Base-by-base conservation (phyloP, 2,888 invertebrate genomes). In the Listrodromus nycthemerus region DNA sequence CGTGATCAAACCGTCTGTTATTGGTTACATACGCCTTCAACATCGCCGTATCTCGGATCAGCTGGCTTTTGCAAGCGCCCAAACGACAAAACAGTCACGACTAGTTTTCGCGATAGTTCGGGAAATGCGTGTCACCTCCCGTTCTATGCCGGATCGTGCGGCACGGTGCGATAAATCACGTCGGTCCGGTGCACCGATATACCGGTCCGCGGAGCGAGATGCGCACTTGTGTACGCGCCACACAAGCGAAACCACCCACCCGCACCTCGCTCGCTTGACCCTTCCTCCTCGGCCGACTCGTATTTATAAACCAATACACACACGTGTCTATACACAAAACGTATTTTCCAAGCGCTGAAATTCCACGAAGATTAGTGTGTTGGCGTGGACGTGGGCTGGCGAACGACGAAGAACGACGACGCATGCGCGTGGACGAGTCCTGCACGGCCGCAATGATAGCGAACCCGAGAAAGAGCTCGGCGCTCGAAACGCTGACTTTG, bases 351-450 rank as follows among this genome's bases (percentile, higher is more conserved):
- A 88, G 88, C 89, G 87, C 85, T 89, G 89, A 91, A 90, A 91
- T 91, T 89, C 88, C 89, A 85, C 74, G 81, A 85, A 85, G 83
- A 87, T 86, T 86, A 83, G 87, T 84, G 91, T 91, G 91, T 90
- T 90, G 90, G 90, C 90, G 91, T 88, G 86, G 86, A 89, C 90
- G 90, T 90, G 90, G 91, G 90, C 86, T 88, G 90, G 61, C 86
- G 88, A 87, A 82, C 88, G 88, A 71, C 77, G 82, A 79, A 74
- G 76, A 66, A 79, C 76, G 65, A 82, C 61, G 48, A 79, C 41
- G 66, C 33, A 66, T 80, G 74, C 83, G 74, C 80, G 69, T 80
- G 80, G 80, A 80, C 70, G 74, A 82, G 79, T 78, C 78, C 58
- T 66, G 41, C 16, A 33, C 48, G 58, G 79, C 37, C 65, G 37